Conservation (phyloP, 30 jellyfish, hydroid and myxozoan genomes). For the Turritopsis dohrnii region DNA sequence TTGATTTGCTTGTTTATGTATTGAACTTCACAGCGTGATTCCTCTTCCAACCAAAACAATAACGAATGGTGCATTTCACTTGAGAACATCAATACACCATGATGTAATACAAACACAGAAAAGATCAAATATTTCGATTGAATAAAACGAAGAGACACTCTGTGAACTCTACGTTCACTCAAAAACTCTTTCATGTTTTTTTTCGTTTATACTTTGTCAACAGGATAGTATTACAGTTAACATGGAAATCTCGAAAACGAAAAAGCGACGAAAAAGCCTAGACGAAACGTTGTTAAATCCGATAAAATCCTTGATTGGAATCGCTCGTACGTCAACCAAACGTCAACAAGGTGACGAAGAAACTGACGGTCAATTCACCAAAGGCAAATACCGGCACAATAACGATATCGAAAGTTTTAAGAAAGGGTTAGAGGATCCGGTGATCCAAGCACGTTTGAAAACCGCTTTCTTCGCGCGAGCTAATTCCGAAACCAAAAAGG, state of each 20-base stretch:
- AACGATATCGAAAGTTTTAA: not conserved
- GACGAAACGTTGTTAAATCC: constrained; percentile 4
- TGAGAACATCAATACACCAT: not conserved
- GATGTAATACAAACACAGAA: not conserved
- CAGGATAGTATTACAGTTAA: not conserved
- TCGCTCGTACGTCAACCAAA: not conserved
- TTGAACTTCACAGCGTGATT: not conserved
- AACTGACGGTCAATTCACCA: not conserved
- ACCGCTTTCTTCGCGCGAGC: not conserved
- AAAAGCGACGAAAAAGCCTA: not conserved
- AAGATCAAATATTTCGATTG: not conserved
- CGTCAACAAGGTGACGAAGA: constrained; percentile 5
- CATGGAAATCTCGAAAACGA: not conserved
- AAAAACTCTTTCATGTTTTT: too few relatives aligned
- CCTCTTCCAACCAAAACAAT: not conserved
- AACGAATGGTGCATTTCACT: not conserved
- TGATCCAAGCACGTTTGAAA: not conserved
- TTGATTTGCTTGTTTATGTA: not conserved
- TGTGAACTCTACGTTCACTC: not conserved
- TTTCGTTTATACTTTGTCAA: too few relatives aligned
- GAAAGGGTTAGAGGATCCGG: not conserved
- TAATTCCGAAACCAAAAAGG: not conserved
- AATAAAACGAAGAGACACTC: not conserved
- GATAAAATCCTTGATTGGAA: not conserved
- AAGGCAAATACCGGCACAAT: not conserved